Base-by-base conservation (phyloP, 1,140 invertebrate species). In the Caenorhabditis remanei region DNA sequence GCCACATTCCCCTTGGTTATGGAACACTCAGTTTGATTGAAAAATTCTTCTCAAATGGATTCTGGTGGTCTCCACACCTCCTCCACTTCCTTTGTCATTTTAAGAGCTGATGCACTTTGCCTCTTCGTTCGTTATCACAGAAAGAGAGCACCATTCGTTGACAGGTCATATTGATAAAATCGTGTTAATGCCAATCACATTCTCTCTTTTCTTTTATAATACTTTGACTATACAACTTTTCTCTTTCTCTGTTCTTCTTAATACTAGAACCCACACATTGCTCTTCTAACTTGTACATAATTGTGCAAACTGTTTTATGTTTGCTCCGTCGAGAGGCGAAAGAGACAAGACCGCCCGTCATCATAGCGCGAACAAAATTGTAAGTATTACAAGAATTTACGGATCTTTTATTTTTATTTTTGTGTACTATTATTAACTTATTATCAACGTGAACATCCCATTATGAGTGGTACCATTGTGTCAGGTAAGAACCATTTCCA, bases 121-220 rank as follows among this genome's bases (percentile, higher is more conserved):
- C 6, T 46, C 41, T 50, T 79, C 19, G 16, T 50, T 79, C 71
- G 5, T 50, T 79, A 48, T 79, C 71, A 50, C 8, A 3, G 13
- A 14, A 14, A 13, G 16, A 43, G 71, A 79, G 71, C 46, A 79
- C n/a, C 71, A 79, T 79, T 79, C 71, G 40, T 71, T 79, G 71
- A 50, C 71, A 79, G 71, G 71, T 79, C 71, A 79, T 24, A 50
- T n/a, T 79, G 71, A 79, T 79, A 50, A 79, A 13, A 14, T 79
- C 46, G 40, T 43, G 21, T 79, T 11, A 50, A 50, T 50, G 71
- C 14, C 43, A 50, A 79, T 79, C 71, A 50, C 19, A n/a, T 16
- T 71, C 63, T 58, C 9, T 32, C 32, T 32, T 40, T 16, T 71
- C 46, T 32, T 21, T 3, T 50, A 53, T 79, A 48, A 79, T 79